Percentiles rank a stretch among this genome's conserved stretches.
phyloP scores from a whole-genome alignment of 1,140 invertebrate genomes.

The Hyles vespertilio region DNA sequence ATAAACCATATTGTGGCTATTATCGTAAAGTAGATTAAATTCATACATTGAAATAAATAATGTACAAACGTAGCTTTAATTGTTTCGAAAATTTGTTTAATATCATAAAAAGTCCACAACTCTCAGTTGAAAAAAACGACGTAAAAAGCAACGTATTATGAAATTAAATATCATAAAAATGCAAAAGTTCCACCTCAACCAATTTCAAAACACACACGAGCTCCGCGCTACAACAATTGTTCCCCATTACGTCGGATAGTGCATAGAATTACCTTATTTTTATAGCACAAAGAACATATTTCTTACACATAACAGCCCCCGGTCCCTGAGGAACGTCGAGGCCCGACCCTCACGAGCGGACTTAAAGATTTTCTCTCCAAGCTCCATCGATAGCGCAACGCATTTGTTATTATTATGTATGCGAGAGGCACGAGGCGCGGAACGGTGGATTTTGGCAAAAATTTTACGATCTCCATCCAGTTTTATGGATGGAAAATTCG shows the following conservation, averaged over 20 bases:
- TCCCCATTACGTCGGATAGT: conserved; percentile 46
- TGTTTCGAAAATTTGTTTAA: no score
- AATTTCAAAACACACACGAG: background rate
- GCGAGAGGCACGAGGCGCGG: conserved; percentile 38
- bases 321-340: conserved; percentile 28
- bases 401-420: conserved; percentile 71
- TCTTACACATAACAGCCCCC: conserved; percentile 44
- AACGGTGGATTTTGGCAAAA: conserved; percentile 50
- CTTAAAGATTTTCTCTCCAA: conserved; percentile 56
- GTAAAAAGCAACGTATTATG: no score
- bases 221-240: background rate
- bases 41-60: no score
- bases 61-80: no score
- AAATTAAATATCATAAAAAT: background rate
- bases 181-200: background rate
- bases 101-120: no score
- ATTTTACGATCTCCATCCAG: conserved; percentile 57
- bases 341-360: conserved; percentile 33
- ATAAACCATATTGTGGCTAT: no score
- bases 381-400: conserved; percentile 38
- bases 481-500: conserved; percentile 59
- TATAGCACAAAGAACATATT: conserved; percentile 51
- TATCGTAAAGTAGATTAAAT: no score
- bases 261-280: conserved; percentile 67
- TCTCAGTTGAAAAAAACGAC: no score